A percentile compares a stretch with the other conserved stretches of the same genome.
Evolutionary conservation across 1,140 invertebrate genomes (phyloP).

Genomic region (Cardiocondyla obscurior): DNA sequence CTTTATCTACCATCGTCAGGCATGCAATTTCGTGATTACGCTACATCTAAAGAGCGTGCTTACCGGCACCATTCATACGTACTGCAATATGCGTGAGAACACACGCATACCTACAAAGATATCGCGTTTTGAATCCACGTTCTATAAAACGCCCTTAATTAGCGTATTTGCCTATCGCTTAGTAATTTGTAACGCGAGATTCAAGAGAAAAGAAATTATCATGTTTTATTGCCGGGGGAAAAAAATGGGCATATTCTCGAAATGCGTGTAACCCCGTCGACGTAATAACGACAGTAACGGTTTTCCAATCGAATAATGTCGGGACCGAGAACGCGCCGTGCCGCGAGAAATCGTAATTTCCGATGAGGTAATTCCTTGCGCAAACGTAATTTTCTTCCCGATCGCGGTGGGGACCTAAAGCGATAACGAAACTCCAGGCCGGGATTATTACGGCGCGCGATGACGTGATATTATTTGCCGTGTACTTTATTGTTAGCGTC

Average conservation of each 20-base stretch:
- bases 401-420: background rate
- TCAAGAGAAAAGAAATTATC: background rate
- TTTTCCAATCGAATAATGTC: background rate
- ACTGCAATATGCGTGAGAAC: background rate
- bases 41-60: background rate
- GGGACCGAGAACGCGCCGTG: background rate
- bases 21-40: conserved; percentile 27
- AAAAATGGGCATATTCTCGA: background rate
- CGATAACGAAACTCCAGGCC: conserved; percentile 45
- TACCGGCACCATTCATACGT: conserved; percentile 21
- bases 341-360: background rate
- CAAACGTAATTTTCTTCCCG: conserved; percentile 19
- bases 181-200: background rate
- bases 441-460: conserved; percentile 49
- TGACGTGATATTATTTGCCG: conserved; percentile 43
- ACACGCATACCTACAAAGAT: background rate
- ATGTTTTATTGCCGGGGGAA: background rate
- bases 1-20: background rate
- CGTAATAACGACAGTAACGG: background rate
- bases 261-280: background rate
- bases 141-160: background rate
- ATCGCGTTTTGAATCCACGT: background rate
- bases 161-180: background rate
- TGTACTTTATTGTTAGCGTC: conserved; percentile 11
- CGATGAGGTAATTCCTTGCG: background rate